Percentiles rank a stretch among this genome's conserved stretches.
Conservation (phyloP, 2,797 vertebrate species). For the Darevskia mixta region DNA sequence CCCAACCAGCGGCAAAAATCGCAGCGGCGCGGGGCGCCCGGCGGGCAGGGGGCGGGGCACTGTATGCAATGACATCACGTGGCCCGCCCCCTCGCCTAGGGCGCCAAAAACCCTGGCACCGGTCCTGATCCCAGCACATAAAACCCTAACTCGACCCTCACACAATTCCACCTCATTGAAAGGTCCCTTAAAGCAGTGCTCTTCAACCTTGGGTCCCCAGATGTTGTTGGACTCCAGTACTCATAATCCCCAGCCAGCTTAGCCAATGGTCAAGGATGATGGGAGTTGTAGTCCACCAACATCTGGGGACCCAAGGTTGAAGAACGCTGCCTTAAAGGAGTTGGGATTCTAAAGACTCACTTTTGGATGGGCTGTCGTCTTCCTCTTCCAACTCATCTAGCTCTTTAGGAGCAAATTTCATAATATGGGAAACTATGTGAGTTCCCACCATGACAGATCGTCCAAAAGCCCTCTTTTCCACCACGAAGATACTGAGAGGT, state of each 20-base stretch:
- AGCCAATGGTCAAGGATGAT: too few relatives aligned
- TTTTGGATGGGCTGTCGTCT: constrained; percentile 51
- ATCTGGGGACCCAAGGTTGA: too few relatives aligned
- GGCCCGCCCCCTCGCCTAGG: too few relatives aligned
- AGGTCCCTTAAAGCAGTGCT: neutral
- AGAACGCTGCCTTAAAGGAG: neutral
- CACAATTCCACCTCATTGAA: neutral
- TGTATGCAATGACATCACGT: too few relatives aligned
- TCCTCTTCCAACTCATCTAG: constrained; percentile 80
- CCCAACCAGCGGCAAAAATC: too few relatives aligned
- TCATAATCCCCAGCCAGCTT: too few relatives aligned
- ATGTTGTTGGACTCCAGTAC: too few relatives aligned
- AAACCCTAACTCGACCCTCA: neutral
- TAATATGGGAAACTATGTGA: constrained; percentile 86
- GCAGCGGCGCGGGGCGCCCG: too few relatives aligned
- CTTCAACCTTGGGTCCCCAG: too few relatives aligned
- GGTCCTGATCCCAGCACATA: neutral
- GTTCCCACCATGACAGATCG: constrained; percentile 88
- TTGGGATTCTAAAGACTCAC: constrained; percentile 57
- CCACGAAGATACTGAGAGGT: constrained; percentile 91
- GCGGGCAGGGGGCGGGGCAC: too few relatives aligned
- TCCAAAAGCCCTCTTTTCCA: constrained; percentile 91
- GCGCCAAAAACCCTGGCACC: too few relatives aligned
- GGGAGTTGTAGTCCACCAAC: too few relatives aligned
- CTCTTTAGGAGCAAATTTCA: constrained; percentile 84